Conservation (phyloP, 1,140 invertebrate genomes). For the Sycophila sp. region DNA sequence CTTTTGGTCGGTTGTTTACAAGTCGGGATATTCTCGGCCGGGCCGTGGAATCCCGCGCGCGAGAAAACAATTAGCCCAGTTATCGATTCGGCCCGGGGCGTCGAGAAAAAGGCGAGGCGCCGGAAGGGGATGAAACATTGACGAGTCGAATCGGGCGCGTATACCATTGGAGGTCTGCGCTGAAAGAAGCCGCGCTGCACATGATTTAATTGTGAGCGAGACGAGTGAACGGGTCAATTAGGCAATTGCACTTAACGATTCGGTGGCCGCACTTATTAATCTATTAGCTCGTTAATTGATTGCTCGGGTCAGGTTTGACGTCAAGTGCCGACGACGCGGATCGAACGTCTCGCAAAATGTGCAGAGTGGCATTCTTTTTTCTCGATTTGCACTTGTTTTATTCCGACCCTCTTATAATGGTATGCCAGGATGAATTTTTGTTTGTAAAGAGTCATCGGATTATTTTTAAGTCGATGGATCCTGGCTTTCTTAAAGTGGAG, state of each 20-base stretch:
- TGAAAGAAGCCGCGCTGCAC: background rate
- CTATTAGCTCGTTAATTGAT: slow-evolving; percentile 38
- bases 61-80: slow-evolving; percentile 17
- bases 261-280: slow-evolving; percentile 38
- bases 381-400: no score
- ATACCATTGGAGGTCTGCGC: no score
- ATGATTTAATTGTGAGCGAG: slow-evolving; percentile 16
- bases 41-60: background rate
- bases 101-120: background rate
- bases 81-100: background rate
- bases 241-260: slow-evolving; percentile 28
- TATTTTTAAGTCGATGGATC: no score
- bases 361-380: background rate
- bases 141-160: no score
- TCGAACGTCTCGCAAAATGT: background rate
- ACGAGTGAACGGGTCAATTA: slow-evolving; percentile 22
- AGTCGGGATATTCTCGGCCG: background rate
- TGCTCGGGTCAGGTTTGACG: slow-evolving; percentile 38
- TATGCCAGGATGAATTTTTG: no score
- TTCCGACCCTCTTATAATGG: no score
- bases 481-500: no score
- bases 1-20: background rate
- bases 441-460: no score
- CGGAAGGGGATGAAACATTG: no score
- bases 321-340: slow-evolving; percentile 10